A percentile compares a stretch with the other conserved stretches of the same genome.
Conservation (phyloP, 2,113 vertebrate species). For the Anthoscopus minutus region DNA sequence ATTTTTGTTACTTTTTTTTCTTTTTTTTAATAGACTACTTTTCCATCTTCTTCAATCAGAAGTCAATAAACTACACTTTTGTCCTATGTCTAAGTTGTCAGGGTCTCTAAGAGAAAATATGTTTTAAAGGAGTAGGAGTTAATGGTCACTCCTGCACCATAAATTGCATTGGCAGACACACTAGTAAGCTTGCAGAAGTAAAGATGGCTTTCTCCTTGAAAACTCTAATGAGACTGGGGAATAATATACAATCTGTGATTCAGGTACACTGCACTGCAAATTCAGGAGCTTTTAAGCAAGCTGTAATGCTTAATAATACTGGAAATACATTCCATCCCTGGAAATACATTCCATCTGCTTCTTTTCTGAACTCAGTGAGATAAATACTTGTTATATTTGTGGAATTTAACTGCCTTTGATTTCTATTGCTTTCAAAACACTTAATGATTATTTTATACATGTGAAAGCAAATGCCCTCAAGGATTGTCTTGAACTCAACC, state of each 20-base stretch:
- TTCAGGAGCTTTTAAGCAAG: constrained; percentile 64
- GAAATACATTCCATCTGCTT: constrained; percentile 53
- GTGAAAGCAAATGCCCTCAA: constrained; percentile 36
- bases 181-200: constrained; percentile 60
- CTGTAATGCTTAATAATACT: constrained; percentile 45
- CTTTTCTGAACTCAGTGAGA: constrained; percentile 36
- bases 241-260: constrained; percentile 71
- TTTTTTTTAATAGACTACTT: constrained; percentile 46
- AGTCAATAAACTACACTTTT: constrained; percentile 70
- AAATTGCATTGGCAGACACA: constrained; percentile 68
- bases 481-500: constrained; percentile 3
- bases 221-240: constrained; percentile 69
- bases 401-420: constrained; percentile 44
- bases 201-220: constrained; percentile 75
- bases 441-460: constrained; percentile 31
- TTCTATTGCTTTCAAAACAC: constrained; percentile 43
- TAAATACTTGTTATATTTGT: constrained; percentile 53
- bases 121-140: constrained; percentile 69
- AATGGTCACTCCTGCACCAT: constrained; percentile 67
- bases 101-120: constrained; percentile 69
- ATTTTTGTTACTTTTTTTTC: constrained; percentile 56
- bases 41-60: constrained; percentile 70
- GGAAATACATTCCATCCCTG: constrained; percentile 49
- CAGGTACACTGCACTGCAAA: constrained; percentile 48
- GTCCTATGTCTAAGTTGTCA: constrained; percentile 67